Conservation (phyloP, 2,888 invertebrate species). For the Spilarctia lutea region DNA sequence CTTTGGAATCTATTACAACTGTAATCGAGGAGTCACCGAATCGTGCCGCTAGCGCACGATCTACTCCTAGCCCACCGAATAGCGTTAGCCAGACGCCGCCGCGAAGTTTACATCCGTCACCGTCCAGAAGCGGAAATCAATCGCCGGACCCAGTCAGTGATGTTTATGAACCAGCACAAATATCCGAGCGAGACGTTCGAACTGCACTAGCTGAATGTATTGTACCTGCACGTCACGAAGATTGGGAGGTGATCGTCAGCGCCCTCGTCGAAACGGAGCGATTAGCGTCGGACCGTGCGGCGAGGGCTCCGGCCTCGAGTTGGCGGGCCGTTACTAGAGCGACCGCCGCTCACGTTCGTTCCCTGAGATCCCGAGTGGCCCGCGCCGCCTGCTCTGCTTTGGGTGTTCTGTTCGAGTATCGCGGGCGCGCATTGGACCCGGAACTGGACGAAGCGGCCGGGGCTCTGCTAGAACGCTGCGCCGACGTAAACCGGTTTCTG, state of each 20-base stretch:
- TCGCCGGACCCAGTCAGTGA: constrained; percentile 64
- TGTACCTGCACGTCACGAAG: constrained; percentile 88
- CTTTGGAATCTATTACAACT: constrained; percentile 41
- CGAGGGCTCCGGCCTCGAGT: constrained; percentile 90
- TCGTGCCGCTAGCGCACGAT: constrained; percentile 23
- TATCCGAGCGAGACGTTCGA: constrained; percentile 71
- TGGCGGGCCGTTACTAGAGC: constrained; percentile 89
- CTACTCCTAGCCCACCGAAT: constrained; percentile 52
- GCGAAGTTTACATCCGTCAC: constrained; percentile 56
- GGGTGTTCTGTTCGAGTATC: constrained; percentile 91
- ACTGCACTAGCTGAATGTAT: constrained; percentile 75
- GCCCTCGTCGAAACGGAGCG: constrained; percentile 90
- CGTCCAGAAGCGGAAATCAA: constrained; percentile 60
- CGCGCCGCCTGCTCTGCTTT: constrained; percentile 94
- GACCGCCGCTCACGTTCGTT: constrained; percentile 92
- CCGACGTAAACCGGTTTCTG: constrained; percentile 97
- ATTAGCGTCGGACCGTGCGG: constrained; percentile 89
- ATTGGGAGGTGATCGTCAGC: constrained; percentile 93
- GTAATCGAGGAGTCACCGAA: constrained; percentile 35
- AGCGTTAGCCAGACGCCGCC: constrained; percentile 58
- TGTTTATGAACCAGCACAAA: constrained; percentile 51
- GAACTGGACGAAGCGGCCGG: constrained; percentile 95
- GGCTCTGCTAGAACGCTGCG: constrained; percentile 94
- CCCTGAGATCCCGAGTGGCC: constrained; percentile 97
- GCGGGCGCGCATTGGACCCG: constrained; percentile 87